phyloP scores from a whole-genome alignment of 2,113 vertebrate species.

The Chionis minor region DNA sequence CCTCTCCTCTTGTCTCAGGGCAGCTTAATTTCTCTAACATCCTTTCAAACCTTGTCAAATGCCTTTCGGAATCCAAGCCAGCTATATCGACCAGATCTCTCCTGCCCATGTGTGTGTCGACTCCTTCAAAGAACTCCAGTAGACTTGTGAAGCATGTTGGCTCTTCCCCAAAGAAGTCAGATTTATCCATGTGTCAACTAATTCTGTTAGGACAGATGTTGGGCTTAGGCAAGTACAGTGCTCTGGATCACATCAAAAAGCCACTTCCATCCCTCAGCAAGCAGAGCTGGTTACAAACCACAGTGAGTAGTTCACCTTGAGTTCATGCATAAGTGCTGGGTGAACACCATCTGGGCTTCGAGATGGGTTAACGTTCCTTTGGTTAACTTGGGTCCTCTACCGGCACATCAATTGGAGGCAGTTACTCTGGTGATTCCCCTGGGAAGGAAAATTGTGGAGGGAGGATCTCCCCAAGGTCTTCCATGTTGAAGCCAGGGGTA shows the following conservation, averaged over 20 bases:
- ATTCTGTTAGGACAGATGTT: conserved; percentile 50
- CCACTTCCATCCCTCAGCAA: not conserved
- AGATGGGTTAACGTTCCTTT: not conserved
- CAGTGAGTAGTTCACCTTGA: not conserved
- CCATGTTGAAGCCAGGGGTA: not conserved
- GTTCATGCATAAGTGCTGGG: not conserved
- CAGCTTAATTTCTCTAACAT: not conserved
- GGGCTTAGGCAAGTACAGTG: not conserved
- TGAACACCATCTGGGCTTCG: not conserved
- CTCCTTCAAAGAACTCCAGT: conserved; percentile 51
- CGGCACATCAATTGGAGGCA: not conserved
- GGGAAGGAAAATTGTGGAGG: not conserved
- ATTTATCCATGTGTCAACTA: conserved; percentile 1
- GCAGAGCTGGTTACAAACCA: not conserved
- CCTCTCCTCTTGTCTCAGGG: not conserved
- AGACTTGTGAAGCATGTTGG: conserved; percentile 6
- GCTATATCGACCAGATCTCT: not conserved
- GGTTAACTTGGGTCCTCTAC: not conserved
- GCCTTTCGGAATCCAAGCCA: not conserved
- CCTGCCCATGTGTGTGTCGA: not conserved
- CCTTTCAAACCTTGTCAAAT: not conserved
- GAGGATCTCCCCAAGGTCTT: not conserved
- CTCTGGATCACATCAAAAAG: conserved; percentile 42
- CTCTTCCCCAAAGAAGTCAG: conserved; percentile 1
- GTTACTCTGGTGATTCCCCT: not conserved